phyloP scores from a whole-genome alignment of 35 echinoderm and acorn worm genomes.

The Amphiura filiformis region DNA sequence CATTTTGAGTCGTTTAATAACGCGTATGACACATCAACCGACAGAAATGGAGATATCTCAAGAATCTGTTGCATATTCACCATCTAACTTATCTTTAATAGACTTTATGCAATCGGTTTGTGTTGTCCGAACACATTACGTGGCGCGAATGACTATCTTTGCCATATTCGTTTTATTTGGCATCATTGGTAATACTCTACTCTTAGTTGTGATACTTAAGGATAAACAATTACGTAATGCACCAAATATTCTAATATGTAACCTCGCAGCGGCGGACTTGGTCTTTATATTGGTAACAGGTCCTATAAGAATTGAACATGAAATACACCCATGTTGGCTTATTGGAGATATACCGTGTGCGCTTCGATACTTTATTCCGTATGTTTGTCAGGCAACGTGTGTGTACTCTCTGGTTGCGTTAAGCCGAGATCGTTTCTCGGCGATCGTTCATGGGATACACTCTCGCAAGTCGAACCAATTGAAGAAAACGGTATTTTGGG shows the following conservation, averaged over 20 bases:
- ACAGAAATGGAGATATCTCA: no score
- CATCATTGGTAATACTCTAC: slow-evolving; percentile 55
- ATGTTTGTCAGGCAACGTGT: slow-evolving; percentile 55
- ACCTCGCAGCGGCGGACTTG: slow-evolving; percentile 75
- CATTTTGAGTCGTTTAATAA: no score
- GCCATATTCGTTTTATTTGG: slow-evolving; percentile 41
- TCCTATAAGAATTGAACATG: slow-evolving; percentile 70
- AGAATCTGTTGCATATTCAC: no score
- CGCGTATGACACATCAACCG: no score
- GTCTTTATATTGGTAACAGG: slow-evolving; percentile 52
- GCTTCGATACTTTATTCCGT: slow-evolving; percentile 42
- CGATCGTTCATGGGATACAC: background rate
- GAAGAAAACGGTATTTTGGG: background rate
- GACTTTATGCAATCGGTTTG: no score
- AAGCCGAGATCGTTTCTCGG: slow-evolving; percentile 71
- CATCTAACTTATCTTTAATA: no score
- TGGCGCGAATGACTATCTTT: slow-evolving; percentile 15
- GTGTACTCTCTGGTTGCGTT: slow-evolving; percentile 78
- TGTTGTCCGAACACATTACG: background rate
- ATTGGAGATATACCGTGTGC: slow-evolving; percentile 44
- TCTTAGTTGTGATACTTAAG: slow-evolving; percentile 56
- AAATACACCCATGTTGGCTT: slow-evolving; percentile 51
- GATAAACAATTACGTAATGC: slow-evolving; percentile 52
- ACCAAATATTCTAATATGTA: slow-evolving; percentile 75
- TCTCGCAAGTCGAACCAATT: background rate